Evolutionary conservation across 2,888 invertebrate genomes (phyloP), one percentile per base, ranked within the genome.

Genomic region (Entomobrya proxima): DNA sequence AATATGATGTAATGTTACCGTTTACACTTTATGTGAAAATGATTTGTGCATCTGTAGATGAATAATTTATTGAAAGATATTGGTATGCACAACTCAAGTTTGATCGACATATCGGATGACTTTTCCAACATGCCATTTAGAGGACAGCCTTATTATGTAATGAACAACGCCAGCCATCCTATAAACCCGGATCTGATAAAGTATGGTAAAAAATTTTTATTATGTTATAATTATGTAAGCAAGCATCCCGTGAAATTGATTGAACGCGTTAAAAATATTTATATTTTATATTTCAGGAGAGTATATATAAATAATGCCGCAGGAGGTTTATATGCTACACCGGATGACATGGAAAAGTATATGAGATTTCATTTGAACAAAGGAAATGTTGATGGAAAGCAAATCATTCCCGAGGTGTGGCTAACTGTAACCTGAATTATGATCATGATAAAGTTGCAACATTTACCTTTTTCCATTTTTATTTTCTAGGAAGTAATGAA

Each of bases 31-130:
- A n/a, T n/a, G n/a, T n/a, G n/a, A n/a, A 30, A 32, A 58, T 27
- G 21, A 55, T 11, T 24, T 7, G 9, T 55, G 6, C 21, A 55
- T 24, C 9, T 30, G 32, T 35, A 67, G 69, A 13, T 74, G 11
- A 13, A 64, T 7, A 77, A 81, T 1, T 18, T 89, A 13, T 35
- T 88, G 0, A 9, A 6, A 11, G 84, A 89, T 15, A 50, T 89
- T n/a, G 89, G 89, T n/a, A 88, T 89, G 88, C 64, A n/a, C 37
- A 82, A 86, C 24, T 83, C 88, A 21, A 58, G 47, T 4, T 50
- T 86, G 6, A 11, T 37, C 40, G n/a, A 64, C 40, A 13, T 32
- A 30, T 21, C 55, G 3, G 50, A 80, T 76, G 84, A 78, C 52
- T 75, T 86, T 82, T 61, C 77, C 47, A 55, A 80, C 0, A 81